Base-by-base conservation (phyloP, 2,888 invertebrate genomes). In the Volucella inanis region DNA sequence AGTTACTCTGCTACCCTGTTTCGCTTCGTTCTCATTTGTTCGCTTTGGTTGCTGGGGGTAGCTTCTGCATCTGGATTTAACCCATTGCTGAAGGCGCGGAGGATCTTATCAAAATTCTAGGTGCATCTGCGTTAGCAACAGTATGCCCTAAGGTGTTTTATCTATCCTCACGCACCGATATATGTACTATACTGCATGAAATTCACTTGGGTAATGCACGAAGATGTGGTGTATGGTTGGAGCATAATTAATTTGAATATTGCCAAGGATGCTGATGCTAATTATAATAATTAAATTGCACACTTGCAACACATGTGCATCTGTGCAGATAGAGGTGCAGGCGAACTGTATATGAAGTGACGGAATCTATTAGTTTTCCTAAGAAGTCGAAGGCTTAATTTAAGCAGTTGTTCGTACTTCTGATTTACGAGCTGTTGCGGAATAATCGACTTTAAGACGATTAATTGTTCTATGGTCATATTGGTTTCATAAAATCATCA, bases 251-350 rank as follows among this genome's bases (percentile, higher is more conserved):
- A 83, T 79, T 74, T 65, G 31, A 78, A 83, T 55, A 64, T 68
- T 68, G 57, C 52, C 41, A 64, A 57, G 79, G 68, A 57, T 68
- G 55, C 49, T 70, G 70, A 79, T 70, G 72, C 43, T 79, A 79
- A 79, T 79, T 79, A 70, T 68, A 65, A 62, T 79, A 79, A 83
- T 78, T 79, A 79, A 74, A 83, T 70, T 83, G 68, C 54, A 47
- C 41, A 62, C 59, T 76, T 59, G 38, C 31, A 14, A 41, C 52
- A 45, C 38, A 41, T 43, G 9, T 39, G 52, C 22, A 22, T 61
- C 22, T 41, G 38, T 38, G 41, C 43, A 52, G 3, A 9, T 15
- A 14, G 12, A 2, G 14, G 31, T 61, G 39, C 22, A 39, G 18
- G 22, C 31, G 22, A 31, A 31, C 31, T n/a, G 12, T 11, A 31